These are phyloP conservation scores for Ceratina japonica DNA, from an alignment of 1,140 invertebrate genomes.

Conservation along the genomic window DNA sequence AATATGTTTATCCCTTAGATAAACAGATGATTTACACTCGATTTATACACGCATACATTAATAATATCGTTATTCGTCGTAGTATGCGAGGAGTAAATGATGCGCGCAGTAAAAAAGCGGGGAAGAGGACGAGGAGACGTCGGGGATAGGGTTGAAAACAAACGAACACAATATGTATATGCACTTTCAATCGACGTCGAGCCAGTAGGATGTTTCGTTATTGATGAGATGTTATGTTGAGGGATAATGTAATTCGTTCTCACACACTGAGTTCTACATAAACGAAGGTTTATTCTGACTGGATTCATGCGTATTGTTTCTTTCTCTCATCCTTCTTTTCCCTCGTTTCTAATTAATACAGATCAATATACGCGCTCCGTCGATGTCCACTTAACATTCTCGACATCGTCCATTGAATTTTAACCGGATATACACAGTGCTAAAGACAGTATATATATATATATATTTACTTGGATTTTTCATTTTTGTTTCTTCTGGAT, in stretches of 20 bases:
- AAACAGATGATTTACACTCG: constrained; percentile 49
- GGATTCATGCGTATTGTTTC: constrained; percentile 12
- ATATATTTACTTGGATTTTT: no score
- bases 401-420: constrained; percentile 43
- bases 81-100: constrained; percentile 44
- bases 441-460: constrained; percentile 41
- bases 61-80: constrained; percentile 39
- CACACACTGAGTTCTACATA: constrained; percentile 43
- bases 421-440: constrained; percentile 35
- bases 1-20: constrained; percentile 20
- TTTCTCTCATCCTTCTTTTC: not conserved
- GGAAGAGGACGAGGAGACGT: constrained; percentile 46
- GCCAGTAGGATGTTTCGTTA: constrained; percentile 45
- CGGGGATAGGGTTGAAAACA: constrained; percentile 23
- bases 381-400: constrained; percentile 24
- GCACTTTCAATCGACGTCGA: constrained; percentile 44
- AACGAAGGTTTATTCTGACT: constrained; percentile 25
- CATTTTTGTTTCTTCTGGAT: constrained; percentile 40
- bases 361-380: constrained; percentile 13
- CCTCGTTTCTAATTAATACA: constrained; percentile 1
- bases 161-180: constrained; percentile 43
- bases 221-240: constrained; percentile 24
- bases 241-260: constrained; percentile 47
- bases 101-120: constrained; percentile 61
- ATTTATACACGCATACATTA: constrained; percentile 57